phyloP scores from a whole-genome alignment of 92 coral and sea anemone genomes.

The Porites divaricata region DNA sequence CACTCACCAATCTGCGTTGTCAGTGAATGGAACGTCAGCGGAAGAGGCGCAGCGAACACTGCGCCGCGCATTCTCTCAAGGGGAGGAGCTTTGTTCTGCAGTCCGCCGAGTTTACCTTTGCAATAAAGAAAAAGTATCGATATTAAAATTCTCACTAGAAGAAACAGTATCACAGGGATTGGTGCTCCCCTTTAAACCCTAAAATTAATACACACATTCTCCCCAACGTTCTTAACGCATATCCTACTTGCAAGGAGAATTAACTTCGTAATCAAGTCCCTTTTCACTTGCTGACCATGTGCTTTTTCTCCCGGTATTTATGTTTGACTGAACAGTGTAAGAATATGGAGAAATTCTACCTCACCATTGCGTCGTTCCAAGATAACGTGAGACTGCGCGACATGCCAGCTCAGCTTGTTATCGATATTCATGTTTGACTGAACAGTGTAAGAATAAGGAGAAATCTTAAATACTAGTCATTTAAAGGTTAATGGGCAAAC shows the following conservation, averaged over 20 bases:
- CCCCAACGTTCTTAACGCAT: no score
- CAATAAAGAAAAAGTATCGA: not conserved
- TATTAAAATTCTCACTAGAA: not conserved
- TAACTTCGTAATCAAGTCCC: no score
- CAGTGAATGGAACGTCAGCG: conserved; percentile 71
- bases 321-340: no score
- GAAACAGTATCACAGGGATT: not conserved
- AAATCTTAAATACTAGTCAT: no score
- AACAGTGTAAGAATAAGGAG: no score
- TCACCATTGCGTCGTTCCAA: conserved; percentile 4
- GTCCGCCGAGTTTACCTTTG: conserved; percentile 96
- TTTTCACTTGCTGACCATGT: no score
- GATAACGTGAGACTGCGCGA: conserved; percentile 14
- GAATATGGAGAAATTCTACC: not conserved
- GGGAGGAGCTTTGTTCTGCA: conserved; percentile 95
- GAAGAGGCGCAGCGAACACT: conserved; percentile 94
- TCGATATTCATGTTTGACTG: no score
- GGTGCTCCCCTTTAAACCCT: not conserved
- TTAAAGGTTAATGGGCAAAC: not conserved
- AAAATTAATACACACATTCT: no score
- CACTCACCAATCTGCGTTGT: conserved; percentile 90
- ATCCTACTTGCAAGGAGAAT: no score
- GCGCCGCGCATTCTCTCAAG: conserved; percentile 96
- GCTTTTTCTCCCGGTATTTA: no score
- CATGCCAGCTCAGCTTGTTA: conserved; percentile 1